Conservation (phyloP, 2,888 invertebrate genomes). For the Charanyca ferruginea region DNA sequence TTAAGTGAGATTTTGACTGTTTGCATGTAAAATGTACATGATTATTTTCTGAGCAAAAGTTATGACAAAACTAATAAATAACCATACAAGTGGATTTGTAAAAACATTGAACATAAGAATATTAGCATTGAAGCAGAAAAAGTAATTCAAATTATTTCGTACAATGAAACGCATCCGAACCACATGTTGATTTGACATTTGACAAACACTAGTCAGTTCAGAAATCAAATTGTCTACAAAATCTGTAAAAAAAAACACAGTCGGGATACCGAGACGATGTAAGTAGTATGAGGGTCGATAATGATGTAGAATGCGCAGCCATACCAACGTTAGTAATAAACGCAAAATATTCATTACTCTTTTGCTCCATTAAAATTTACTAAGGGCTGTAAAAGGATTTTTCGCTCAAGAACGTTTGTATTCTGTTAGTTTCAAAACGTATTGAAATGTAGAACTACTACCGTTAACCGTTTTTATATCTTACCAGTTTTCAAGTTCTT, state of each 20-base stretch:
- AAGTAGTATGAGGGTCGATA: too few relatives aligned
- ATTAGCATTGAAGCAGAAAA: neutral
- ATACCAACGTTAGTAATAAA: too few relatives aligned
- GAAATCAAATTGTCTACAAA: slow-evolving; percentile 22
- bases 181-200: slow-evolving; percentile 45
- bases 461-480: too few relatives aligned
- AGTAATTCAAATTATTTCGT: neutral
- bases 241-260: neutral
- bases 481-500: slow-evolving; percentile 5
- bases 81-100: neutral
- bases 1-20: neutral
- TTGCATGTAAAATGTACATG: neutral
- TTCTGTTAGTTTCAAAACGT: slow-evolving; percentile 23
- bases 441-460: neutral
- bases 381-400: neutral
- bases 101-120: neutral
- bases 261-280: too few relatives aligned
- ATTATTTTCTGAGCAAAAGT: neutral
- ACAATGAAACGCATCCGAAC: slow-evolving; percentile 20
- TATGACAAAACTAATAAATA: neutral
- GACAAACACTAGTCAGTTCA: slow-evolving; percentile 21
- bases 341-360: neutral
- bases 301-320: too few relatives aligned
- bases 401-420: neutral
- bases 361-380: too few relatives aligned